phyloP scores from a whole-genome alignment of 2,797 vertebrate species.

The Uromys caudimaculatus region DNA sequence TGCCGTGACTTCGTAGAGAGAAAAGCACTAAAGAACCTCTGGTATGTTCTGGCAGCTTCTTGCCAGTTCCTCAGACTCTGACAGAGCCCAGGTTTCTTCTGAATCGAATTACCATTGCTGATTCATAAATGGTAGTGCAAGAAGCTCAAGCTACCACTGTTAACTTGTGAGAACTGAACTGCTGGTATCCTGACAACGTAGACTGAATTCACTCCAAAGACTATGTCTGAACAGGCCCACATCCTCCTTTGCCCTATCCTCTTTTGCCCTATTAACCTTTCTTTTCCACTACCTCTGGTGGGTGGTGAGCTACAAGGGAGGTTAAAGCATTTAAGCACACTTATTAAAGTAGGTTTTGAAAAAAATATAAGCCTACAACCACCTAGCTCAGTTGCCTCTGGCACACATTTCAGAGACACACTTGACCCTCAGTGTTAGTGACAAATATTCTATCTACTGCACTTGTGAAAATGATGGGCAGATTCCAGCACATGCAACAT shows the following conservation, averaged over 20 bases:
- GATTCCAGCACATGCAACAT: background rate
- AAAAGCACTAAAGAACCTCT: background rate
- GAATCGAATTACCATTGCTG: background rate
- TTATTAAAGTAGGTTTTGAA: background rate
- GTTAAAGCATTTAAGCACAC: background rate
- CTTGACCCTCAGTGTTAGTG: background rate
- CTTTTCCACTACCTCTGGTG: background rate
- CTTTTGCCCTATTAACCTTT: background rate
- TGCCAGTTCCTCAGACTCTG: background rate
- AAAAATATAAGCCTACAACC: background rate
- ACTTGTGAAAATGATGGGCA: background rate
- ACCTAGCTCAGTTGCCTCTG: background rate
- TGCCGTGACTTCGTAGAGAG: background rate
- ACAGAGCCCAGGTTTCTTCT: background rate
- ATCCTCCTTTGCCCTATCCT: background rate
- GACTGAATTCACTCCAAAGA: background rate
- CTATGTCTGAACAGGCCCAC: background rate
- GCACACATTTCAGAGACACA: background rate
- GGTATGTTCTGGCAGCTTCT: background rate
- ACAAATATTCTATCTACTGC: background rate
- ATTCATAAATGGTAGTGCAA: background rate
- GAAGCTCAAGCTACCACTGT: background rate
- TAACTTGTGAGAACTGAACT: background rate
- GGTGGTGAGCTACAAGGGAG: background rate
- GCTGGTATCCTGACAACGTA: background rate